A percentile compares a stretch with the other conserved stretches of the same genome.
Evolutionary conservation across 2,113 vertebrate genomes (phyloP).

Genomic region (Rhinopomastus cyanomelas): DNA sequence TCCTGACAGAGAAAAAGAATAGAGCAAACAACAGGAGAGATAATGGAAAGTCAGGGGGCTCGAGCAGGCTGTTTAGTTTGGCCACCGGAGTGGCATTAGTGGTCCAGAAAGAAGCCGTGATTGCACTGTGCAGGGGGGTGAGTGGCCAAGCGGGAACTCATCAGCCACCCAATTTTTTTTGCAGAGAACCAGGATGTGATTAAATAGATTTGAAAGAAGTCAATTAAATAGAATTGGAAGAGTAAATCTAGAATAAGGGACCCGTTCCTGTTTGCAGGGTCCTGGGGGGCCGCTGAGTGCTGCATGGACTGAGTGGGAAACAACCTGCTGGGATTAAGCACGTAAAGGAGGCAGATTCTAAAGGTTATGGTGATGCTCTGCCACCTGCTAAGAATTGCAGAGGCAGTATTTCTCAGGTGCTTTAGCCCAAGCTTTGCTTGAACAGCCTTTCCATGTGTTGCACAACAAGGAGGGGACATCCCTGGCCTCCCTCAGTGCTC

Average conservation of each 20-base stretch:
- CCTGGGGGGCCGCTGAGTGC: not conserved
- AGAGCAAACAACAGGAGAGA: constrained; percentile 1
- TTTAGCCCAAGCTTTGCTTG: not conserved
- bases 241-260: not conserved
- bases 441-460: not conserved
- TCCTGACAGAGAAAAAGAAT: constrained; percentile 18
- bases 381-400: not conserved
- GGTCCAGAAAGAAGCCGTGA: constrained; percentile 1
- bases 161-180: not conserved
- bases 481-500: not conserved
- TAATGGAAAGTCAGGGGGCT: not conserved
- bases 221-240: not conserved
- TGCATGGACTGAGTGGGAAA: not conserved
- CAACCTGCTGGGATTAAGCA: not conserved
- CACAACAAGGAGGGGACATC: not conserved
- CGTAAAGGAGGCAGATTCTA: not conserved
- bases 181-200: not conserved
- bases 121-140: not conserved
- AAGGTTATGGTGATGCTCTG: not conserved
- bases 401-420: not conserved
- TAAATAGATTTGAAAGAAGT: not conserved
- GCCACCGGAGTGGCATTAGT: not conserved
- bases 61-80: not conserved
- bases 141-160: not conserved
- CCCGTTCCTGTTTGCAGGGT: not conserved